Percentiles rank a stretch among this genome's conserved stretches.
Evolutionary conservation across 2,113 vertebrate species (phyloP).

Genomic region (Chloropsis cyanopogon): DNA sequence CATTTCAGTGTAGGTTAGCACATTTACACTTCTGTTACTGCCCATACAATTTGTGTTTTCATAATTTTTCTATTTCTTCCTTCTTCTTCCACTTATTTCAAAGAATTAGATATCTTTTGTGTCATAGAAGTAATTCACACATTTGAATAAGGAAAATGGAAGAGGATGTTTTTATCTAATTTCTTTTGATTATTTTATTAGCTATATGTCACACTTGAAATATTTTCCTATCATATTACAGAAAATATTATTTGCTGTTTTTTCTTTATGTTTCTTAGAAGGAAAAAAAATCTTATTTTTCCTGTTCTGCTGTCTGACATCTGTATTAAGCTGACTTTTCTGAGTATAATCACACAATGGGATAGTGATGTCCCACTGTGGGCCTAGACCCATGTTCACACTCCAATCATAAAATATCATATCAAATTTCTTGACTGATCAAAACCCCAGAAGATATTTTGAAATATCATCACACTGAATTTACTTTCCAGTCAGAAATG

Average conservation of each 20-base stretch:
- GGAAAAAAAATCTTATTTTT: background rate
- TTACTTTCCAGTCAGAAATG: background rate
- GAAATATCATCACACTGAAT: background rate
- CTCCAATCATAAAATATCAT: background rate
- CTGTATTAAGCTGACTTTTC: background rate
- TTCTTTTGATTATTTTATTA: background rate
- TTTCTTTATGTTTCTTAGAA: background rate
- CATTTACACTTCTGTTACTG: background rate
- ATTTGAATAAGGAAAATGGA: background rate
- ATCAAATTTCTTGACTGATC: background rate
- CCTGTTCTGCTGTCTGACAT: background rate
- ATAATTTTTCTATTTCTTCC: background rate
- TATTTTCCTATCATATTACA: background rate
- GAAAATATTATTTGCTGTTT: background rate
- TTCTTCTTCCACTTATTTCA: background rate
- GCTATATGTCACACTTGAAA: background rate
- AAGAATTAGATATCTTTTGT: background rate
- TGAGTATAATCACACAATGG: background rate
- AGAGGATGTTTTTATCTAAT: background rate
- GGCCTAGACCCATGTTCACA: background rate
- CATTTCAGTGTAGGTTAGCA: background rate
- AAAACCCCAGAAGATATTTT: background rate
- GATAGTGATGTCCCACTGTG: background rate
- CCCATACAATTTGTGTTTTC: background rate
- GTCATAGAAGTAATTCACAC: background rate